phyloP scores from a whole-genome alignment of 2,797 vertebrate genomes.

The Gymnothorax javanicus region DNA sequence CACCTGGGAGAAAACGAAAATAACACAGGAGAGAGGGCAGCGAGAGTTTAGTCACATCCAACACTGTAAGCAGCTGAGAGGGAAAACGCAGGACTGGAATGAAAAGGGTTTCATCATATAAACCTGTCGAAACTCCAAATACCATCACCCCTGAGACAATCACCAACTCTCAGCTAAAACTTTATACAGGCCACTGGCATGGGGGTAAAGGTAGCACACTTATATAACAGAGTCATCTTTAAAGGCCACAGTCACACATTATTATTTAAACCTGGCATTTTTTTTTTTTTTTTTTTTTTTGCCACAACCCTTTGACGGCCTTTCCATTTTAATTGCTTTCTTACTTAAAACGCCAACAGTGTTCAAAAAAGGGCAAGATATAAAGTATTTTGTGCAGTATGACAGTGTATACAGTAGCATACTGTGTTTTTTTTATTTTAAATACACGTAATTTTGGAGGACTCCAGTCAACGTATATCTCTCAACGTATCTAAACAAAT shows the following conservation, averaged over 20 bases:
- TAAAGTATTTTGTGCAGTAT: not conserved
- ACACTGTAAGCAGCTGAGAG: not conserved
- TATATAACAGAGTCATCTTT: not conserved
- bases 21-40: too few species aligned
- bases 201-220: not conserved
- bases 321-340: not conserved
- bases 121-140: not conserved
- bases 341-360: not conserved
- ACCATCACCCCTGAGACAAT: not conserved
- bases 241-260: not conserved
- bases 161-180: not conserved
- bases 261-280: not conserved
- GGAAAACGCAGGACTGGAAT: not conserved
- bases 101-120: not conserved
- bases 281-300: not conserved
- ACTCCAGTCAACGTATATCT: not conserved
- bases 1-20: conserved; percentile 72
- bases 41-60: too few species aligned
- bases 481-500: not conserved
- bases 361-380: not conserved
- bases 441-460: not conserved
- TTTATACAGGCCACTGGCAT: too few species aligned
- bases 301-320: not conserved
- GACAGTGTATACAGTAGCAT: not conserved
- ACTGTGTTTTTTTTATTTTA: not conserved